Percentiles rank a stretch among this genome's conserved stretches.
Evolutionary conservation across 2,797 vertebrate species (phyloP).

Genomic region (Heteromormyrus szaboi): DNA sequence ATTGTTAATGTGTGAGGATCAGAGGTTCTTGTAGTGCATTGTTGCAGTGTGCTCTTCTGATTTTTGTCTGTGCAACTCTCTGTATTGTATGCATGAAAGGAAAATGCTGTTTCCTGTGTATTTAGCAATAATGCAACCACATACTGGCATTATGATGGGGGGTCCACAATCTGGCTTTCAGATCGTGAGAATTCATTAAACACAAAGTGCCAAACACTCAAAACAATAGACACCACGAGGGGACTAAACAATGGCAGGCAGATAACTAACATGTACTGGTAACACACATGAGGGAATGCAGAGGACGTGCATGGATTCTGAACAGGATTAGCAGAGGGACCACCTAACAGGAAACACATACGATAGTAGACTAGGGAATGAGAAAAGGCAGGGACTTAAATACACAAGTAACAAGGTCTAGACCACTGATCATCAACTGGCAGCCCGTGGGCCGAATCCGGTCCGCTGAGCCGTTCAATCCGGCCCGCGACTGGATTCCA

Average conservation of each 20-base stretch:
- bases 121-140: neutral
- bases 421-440: too few relatives aligned
- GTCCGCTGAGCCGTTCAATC: too few relatives aligned
- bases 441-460: too few relatives aligned
- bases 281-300: neutral
- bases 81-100: neutral
- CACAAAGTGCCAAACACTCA: too few relatives aligned
- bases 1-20: neutral
- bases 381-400: neutral
- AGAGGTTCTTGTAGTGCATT: neutral
- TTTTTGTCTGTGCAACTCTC: neutral
- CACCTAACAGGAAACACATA: neutral
- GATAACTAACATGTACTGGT: neutral
- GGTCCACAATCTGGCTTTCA: neutral
- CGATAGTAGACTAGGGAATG: neutral
- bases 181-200: too few relatives aligned
- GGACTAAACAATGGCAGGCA: too few relatives aligned
- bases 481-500: too few relatives aligned
- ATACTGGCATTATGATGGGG: neutral
- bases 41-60: neutral
- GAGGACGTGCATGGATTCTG: neutral
- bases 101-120: neutral
- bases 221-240: too few relatives aligned
- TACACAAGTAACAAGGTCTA: too few relatives aligned
- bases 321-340: neutral